Conservation (phyloP, 2,113 vertebrate species). For the Sinocyclocheilus anshuiensis region DNA sequence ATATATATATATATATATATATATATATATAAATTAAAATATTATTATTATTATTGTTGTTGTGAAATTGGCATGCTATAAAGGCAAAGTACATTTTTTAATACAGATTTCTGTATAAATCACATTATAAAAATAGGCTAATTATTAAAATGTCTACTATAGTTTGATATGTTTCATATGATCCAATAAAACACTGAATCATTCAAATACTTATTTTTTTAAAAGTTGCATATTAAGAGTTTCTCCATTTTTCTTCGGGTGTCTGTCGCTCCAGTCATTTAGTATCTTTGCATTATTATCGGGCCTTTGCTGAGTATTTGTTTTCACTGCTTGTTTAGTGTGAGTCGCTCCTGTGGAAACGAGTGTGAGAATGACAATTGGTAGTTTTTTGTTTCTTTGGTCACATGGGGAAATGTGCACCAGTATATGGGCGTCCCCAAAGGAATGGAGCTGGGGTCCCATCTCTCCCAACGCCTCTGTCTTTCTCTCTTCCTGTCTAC, state of each 20-base stretch:
- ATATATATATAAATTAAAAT: too few relatives aligned
- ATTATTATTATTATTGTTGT: too few relatives aligned
- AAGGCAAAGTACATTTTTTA: too few relatives aligned
- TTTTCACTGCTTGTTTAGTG: conserved; percentile 8
- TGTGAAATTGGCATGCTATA: too few relatives aligned
- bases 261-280: neutral
- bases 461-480: conserved; percentile 56
- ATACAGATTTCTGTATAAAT: neutral
- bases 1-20: too few relatives aligned
- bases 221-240: neutral
- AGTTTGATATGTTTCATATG: neutral
- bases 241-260: neutral
- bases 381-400: conserved; percentile 54
- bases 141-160: neutral
- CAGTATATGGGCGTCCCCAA: conserved; percentile 63
- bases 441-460: conserved; percentile 64
- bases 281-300: neutral
- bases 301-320: neutral
- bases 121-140: neutral
- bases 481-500: conserved; percentile 56
- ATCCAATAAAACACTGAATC: neutral
- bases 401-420: conserved; percentile 66
- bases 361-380: conserved; percentile 29
- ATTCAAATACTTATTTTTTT: neutral
- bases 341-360: neutral